These are phyloP conservation scores for Leuciscus idus DNA, from an alignment of 2,113 vertebrate genomes.

Conservation along the genomic window DNA sequence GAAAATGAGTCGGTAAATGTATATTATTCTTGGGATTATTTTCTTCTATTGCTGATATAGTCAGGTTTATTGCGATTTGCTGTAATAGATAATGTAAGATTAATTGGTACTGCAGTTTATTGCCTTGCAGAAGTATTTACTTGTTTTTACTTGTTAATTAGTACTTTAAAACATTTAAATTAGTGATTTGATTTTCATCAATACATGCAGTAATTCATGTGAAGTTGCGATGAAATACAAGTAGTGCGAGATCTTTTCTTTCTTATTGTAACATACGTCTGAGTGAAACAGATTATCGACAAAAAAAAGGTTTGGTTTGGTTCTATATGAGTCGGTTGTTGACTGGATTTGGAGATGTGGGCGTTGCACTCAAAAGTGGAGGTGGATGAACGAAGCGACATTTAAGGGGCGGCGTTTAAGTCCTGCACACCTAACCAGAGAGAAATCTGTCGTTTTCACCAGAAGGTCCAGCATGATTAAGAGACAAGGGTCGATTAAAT, in stretches of 20 bases:
- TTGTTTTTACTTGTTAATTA: background rate
- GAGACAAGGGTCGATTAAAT: no score
- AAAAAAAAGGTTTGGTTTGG: no score
- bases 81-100: background rate
- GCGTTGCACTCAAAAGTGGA: no score
- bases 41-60: background rate
- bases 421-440: background rate
- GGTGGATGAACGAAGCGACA: no score
- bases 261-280: background rate
- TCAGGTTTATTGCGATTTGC: background rate
- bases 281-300: background rate
- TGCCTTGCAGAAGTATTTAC: background rate
- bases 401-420: no score
- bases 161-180: background rate
- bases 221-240: background rate
- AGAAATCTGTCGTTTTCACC: background rate
- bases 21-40: no score
- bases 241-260: background rate
- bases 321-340: no score
- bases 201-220: background rate
- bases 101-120: no score
- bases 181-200: background rate
- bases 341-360: no score
- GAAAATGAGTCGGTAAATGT: background rate
- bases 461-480: background rate